Conservation (phyloP, 2,888 invertebrate genomes). For the Cactoblastis cactorum region DNA sequence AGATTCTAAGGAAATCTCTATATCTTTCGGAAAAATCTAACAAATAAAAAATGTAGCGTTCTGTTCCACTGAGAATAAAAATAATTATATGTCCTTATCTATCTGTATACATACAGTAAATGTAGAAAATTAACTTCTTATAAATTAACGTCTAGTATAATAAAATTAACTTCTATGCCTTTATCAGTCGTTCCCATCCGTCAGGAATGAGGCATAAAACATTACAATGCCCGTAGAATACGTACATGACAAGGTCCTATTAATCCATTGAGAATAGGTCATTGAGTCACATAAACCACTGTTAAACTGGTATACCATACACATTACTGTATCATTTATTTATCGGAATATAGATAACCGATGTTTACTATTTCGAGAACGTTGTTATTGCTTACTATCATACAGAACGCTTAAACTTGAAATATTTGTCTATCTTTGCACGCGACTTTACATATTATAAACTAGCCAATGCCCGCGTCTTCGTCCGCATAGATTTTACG, state of each 20-base stretch:
- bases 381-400: neutral
- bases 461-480: no score
- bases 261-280: slow-evolving; percentile 8
- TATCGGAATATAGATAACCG: neutral
- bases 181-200: neutral
- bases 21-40: no score
- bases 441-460: no score
- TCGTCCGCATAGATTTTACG: no score
- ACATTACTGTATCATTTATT: neutral
- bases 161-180: neutral
- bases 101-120: no score
- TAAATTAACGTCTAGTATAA: no score
- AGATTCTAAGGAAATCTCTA: no score
- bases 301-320: neutral
- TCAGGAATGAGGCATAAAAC: neutral
- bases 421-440: no score
- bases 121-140: no score
- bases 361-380: neutral
- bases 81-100: no score
- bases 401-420: neutral
- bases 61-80: no score
- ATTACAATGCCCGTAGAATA: slow-evolving; percentile 12
- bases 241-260: slow-evolving; percentile 12
- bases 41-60: no score
- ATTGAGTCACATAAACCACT: neutral